These are phyloP conservation scores for Drosophila bocqueti DNA, from an alignment of 1,140 invertebrate species.

Conservation along the genomic window DNA sequence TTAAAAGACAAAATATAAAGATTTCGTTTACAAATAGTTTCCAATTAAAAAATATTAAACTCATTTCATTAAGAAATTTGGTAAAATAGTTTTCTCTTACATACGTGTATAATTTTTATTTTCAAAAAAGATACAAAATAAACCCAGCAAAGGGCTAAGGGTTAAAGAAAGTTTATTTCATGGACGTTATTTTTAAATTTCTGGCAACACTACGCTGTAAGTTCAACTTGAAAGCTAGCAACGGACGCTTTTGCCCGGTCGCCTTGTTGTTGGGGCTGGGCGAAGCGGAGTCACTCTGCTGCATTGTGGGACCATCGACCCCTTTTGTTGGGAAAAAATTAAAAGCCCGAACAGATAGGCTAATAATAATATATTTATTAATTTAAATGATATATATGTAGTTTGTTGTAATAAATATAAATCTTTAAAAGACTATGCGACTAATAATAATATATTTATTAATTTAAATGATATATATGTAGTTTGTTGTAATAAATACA, in stretches of 20 bases:
- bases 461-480: no score
- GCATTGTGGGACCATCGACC: neutral
- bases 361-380: no score
- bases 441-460: no score
- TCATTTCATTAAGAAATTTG: no score
- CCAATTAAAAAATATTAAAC: no score
- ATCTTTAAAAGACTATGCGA: no score
- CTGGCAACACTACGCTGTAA: slow-evolving; percentile 33
- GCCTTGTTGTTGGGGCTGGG: slow-evolving; percentile 3
- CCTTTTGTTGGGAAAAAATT: neutral
- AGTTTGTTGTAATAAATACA: no score
- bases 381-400: no score
- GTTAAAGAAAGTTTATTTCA: neutral
- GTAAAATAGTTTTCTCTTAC: neutral
- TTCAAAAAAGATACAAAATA: neutral
- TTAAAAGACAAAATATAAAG: neutral
- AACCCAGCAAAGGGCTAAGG: neutral
- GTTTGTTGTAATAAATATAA: no score
- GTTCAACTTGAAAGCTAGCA: slow-evolving; percentile 24
- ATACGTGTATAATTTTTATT: no score
- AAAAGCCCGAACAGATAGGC: neutral
- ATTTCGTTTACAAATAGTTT: no score
- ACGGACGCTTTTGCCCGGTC: slow-evolving; percentile 10
- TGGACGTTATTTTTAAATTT: slow-evolving; percentile 2
- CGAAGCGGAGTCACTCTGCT: neutral